Conservation (phyloP, 2,888 invertebrate genomes). For the Cantharis rustica region DNA sequence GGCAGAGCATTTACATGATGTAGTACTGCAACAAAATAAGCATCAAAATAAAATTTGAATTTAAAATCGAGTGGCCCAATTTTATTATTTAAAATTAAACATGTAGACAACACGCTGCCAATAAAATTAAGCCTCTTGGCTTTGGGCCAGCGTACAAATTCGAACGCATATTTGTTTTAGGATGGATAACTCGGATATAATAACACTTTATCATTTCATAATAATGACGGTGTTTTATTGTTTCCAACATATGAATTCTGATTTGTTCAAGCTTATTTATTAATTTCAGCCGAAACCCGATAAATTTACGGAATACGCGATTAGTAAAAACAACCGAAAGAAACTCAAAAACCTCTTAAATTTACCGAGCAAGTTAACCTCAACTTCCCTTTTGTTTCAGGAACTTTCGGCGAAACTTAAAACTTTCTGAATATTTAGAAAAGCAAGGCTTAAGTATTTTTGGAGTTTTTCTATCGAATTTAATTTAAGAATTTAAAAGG, state of each 20-base stretch:
- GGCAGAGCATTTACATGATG: neutral
- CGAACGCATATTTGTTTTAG: constrained; percentile 15
- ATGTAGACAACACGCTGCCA: constrained; percentile 7
- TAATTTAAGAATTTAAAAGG: neutral
- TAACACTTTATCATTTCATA: constrained; percentile 11
- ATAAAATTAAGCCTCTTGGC: constrained; percentile 3
- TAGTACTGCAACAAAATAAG: neutral
- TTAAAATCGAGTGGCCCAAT: neutral
- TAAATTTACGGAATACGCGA: neutral
- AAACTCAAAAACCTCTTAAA: neutral
- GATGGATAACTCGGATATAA: constrained; percentile 16
- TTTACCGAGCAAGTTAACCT: neutral
- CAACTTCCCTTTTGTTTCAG: neutral
- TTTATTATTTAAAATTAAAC: neutral
- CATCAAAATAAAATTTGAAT: neutral
- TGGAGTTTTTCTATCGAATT: neutral
- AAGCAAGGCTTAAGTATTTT: neutral
- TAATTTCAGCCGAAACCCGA: neutral
- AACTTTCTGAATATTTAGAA: neutral
- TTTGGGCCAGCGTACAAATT: constrained; percentile 1
- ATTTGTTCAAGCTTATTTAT: neutral
- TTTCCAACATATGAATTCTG: constrained; percentile 1
- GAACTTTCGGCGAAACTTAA: neutral
- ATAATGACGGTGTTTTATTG: neutral
- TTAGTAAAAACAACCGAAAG: neutral